These are phyloP conservation scores for Anguilla megastoma DNA, from an alignment of 2,797 vertebrate genomes.

Conservation along the genomic window DNA sequence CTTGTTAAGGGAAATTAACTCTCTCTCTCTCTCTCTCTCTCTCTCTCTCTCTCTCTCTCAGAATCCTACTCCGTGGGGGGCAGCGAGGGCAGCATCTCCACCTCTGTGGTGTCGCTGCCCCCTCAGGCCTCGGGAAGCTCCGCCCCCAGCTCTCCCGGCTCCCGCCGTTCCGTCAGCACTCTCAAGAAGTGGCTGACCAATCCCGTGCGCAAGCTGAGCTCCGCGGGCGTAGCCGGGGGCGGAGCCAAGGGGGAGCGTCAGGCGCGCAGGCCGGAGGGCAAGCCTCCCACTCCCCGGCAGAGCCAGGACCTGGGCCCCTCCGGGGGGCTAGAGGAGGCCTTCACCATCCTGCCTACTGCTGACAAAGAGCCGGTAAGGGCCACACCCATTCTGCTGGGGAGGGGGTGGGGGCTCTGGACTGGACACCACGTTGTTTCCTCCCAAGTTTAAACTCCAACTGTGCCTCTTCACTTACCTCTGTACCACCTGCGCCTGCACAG, in stretches of 20 bases:
- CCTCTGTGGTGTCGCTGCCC: conserved; percentile 69
- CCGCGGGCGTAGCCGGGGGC: conserved; percentile 56
- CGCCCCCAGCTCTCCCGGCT: conserved; percentile 71
- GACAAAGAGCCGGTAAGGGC: conserved; percentile 59
- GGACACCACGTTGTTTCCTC: background rate
- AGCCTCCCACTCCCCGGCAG: conserved; percentile 48
- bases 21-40: conserved; percentile 14
- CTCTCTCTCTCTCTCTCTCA: conserved; percentile 37
- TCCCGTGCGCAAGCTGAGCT: conserved; percentile 76
- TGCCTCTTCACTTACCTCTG: background rate
- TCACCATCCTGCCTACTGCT: conserved; percentile 52
- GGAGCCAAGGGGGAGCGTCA: conserved; percentile 63
- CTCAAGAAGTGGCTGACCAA: conserved; percentile 86
- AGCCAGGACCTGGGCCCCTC: conserved; percentile 56
- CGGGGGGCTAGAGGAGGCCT: conserved; percentile 51
- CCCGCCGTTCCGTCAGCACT: conserved; percentile 76
- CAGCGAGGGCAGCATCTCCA: conserved; percentile 73
- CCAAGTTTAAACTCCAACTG: background rate
- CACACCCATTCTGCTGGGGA: background rate
- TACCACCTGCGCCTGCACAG: too few species aligned
- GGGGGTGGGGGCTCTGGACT: background rate
- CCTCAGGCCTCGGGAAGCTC: conserved; percentile 75
- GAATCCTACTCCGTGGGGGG: conserved; percentile 80
- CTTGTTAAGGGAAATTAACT: too few species aligned
- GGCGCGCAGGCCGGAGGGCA: conserved; percentile 58